phyloP scores from a whole-genome alignment of 2,797 vertebrate species.

The Crenuchus spilurus region DNA sequence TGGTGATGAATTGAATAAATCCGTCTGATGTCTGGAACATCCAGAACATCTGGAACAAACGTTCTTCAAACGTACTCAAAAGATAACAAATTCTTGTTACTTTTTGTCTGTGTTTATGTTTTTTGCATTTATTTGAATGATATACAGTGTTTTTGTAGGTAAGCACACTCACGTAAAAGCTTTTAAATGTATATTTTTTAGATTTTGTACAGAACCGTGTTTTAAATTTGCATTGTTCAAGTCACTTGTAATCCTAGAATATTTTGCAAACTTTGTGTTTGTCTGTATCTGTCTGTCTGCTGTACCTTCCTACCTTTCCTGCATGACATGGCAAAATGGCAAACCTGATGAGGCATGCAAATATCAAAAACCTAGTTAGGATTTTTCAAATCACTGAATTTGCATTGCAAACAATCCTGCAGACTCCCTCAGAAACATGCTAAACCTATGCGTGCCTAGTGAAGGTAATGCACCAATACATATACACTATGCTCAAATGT shows the following conservation, averaged over 20 bases:
- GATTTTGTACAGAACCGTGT: no score
- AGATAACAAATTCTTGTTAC: no score
- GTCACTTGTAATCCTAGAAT: no score
- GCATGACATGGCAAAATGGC: not conserved
- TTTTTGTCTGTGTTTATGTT: not conserved
- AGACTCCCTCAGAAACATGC: not conserved
- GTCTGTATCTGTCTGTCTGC: not conserved
- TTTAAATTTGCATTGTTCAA: not conserved
- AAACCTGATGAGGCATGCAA: not conserved
- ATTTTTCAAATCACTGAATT: conserved; percentile 22
- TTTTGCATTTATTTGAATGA: no score
- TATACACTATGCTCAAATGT: no score
- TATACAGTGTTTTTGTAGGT: no score
- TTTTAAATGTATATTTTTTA: no score
- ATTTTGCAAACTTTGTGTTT: not conserved
- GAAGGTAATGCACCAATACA: not conserved
- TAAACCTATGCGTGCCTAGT: not conserved
- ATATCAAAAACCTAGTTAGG: not conserved
- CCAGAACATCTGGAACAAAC: no score
- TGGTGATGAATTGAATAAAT: no score
- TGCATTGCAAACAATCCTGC: conserved; percentile 10
- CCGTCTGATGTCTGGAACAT: no score
- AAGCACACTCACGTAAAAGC: no score
- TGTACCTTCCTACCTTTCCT: not conserved
- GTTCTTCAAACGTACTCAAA: no score